Conservation (phyloP, 2,113 vertebrate genomes). For the Siniperca knerii region DNA sequence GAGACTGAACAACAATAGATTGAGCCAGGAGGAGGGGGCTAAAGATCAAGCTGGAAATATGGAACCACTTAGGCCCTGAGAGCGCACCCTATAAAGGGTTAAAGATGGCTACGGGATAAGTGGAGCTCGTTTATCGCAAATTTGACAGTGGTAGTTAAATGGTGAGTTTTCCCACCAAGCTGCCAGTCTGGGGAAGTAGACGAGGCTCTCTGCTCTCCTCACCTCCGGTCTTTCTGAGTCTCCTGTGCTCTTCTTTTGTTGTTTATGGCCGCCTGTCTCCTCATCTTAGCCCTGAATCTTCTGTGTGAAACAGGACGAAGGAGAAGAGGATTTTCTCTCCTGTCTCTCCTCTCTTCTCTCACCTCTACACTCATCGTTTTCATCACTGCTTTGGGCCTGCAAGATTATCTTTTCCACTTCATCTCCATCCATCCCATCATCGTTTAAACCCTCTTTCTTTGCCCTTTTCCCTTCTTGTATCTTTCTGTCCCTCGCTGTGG, state of each 20-base stretch:
- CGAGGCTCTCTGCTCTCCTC: slow-evolving; percentile 33
- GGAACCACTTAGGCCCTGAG: slow-evolving; percentile 73
- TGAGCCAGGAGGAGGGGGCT: slow-evolving; percentile 42
- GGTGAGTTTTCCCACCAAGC: slow-evolving; percentile 65
- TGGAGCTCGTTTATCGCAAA: slow-evolving; percentile 77
- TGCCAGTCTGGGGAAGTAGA: slow-evolving; percentile 59
- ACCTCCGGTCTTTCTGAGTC: slow-evolving; percentile 8
- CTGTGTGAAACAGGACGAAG: slow-evolving; percentile 13
- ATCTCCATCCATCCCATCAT: slow-evolving; percentile 23
- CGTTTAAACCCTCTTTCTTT: neutral
- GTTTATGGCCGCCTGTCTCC: slow-evolving; percentile 32
- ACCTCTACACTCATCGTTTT: slow-evolving; percentile 6
- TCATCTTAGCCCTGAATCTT: slow-evolving; percentile 35
- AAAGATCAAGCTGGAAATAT: slow-evolving; percentile 63
- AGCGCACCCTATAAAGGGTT: slow-evolving; percentile 70
- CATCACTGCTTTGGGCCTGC: slow-evolving; percentile 15
- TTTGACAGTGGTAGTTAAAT: slow-evolving; percentile 76
- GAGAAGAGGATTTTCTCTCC: slow-evolving; percentile 22
- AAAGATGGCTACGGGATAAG: slow-evolving; percentile 79
- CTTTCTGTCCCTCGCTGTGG: slow-evolving; percentile 35
- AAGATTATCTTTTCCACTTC: slow-evolving; percentile 5
- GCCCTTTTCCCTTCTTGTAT: neutral
- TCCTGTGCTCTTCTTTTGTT: slow-evolving; percentile 29
- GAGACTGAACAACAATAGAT: slow-evolving; percentile 43
- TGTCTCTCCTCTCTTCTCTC: slow-evolving; percentile 4